Evolutionary conservation across 35 echinoderm and acorn worm species (phyloP).

Genomic region (Patiria miniata): DNA sequence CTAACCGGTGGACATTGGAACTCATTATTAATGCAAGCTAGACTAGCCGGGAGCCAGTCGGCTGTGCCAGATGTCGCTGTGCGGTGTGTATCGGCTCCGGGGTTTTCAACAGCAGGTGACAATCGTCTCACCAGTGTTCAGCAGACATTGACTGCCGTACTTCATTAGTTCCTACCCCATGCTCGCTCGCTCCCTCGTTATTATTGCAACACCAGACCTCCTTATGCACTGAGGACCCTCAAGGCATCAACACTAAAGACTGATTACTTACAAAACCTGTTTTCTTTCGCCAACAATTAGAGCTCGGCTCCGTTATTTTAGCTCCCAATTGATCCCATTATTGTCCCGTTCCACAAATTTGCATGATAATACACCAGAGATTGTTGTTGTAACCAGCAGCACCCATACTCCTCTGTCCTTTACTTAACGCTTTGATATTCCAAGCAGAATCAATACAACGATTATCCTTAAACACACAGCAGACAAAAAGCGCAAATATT

Average conservation of each 20-base stretch:
- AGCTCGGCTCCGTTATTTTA: background rate
- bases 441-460: background rate
- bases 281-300: background rate
- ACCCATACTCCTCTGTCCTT: background rate
- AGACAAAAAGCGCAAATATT: background rate
- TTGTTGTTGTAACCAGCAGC: constrained; percentile 19
- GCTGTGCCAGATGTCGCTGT: too few species aligned
- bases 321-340: background rate
- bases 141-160: too few species aligned
- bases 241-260: background rate
- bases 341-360: background rate
- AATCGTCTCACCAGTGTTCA: too few species aligned
- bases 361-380: background rate
- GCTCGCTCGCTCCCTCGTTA: background rate
- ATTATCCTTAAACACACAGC: background rate
- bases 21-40: too few species aligned
- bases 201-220: background rate
- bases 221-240: background rate
- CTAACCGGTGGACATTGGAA: too few species aligned
- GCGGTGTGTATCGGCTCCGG: too few species aligned
- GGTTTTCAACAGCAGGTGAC: too few species aligned
- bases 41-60: too few species aligned
- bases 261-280: background rate
- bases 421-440: too few species aligned
- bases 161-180: too few species aligned